Percentiles rank a stretch among this genome's conserved stretches.
Conservation (phyloP, 1,140 invertebrate genomes). For the Drosophila tsacasi region DNA sequence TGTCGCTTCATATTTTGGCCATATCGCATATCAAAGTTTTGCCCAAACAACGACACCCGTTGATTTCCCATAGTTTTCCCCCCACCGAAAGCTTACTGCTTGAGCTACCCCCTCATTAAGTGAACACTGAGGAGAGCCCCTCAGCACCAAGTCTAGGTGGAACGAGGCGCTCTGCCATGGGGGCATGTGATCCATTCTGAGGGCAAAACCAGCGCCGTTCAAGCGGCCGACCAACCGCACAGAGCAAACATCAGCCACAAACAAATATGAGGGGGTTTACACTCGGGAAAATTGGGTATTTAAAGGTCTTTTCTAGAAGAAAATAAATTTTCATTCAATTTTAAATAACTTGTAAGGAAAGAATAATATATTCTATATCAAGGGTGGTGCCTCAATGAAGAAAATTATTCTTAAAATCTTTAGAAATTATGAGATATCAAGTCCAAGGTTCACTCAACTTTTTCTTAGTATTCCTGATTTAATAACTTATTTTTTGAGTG, state of each 20-base stretch:
- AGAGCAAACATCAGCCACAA: constrained; percentile 46
- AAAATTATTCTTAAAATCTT: too few species aligned
- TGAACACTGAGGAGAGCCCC: constrained; percentile 27
- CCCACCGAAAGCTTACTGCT: constrained; percentile 27
- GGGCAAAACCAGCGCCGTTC: constrained; percentile 27
- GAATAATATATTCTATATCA: background rate
- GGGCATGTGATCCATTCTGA: constrained; percentile 32
- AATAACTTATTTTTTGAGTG: background rate
- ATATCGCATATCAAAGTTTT: constrained; percentile 32
- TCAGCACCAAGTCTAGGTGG: constrained; percentile 23
- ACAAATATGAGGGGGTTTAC: constrained; percentile 23
- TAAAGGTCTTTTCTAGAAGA: background rate
- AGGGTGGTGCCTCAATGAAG: too few species aligned
- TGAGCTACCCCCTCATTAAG: constrained; percentile 62
- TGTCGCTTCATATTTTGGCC: constrained; percentile 12
- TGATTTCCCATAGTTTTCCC: constrained; percentile 30
- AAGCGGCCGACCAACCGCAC: constrained; percentile 56
- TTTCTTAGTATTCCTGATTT: background rate
- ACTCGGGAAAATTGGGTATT: background rate
- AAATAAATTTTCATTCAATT: background rate
- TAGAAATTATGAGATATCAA: background rate
- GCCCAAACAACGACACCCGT: constrained; percentile 22
- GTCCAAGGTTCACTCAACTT: background rate
- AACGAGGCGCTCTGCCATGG: background rate
- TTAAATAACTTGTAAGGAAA: background rate